Percentiles rank a stretch among this genome's conserved stretches.
These are phyloP conservation scores for Crocuta crocuta DNA, from an alignment of 2,113 vertebrate genomes.

Conservation along the genomic window DNA sequence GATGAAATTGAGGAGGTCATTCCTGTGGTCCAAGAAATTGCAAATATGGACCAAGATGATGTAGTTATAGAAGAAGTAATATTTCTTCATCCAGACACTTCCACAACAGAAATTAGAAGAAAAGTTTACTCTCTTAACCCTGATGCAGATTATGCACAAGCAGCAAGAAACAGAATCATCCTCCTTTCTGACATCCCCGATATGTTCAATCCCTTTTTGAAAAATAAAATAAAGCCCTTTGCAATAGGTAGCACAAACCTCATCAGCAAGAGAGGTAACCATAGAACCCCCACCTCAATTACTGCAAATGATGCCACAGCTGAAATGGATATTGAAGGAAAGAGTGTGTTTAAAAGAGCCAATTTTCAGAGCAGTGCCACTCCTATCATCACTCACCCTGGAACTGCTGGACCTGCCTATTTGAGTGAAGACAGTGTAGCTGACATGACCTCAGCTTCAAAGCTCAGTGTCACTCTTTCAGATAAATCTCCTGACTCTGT, in stretches of 20 bases:
- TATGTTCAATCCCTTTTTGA: background rate
- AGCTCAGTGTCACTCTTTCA: background rate
- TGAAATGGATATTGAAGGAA: background rate
- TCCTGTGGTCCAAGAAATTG: constrained; percentile 7
- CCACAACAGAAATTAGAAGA: background rate
- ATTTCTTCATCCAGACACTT: background rate
- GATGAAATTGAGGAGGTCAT: background rate
- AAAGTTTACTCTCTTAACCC: background rate
- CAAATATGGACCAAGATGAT: background rate
- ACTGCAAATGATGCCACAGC: background rate
- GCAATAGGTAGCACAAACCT: background rate
- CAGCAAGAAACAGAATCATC: background rate
- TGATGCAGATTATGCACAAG: background rate
- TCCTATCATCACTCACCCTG: background rate
- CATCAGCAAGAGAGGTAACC: background rate
- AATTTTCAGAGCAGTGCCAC: background rate
- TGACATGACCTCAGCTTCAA: background rate
- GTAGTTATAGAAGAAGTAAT: background rate
- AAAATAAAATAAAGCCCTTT: background rate
- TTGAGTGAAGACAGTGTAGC: background rate
- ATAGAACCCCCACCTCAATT: background rate
- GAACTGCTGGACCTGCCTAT: background rate
- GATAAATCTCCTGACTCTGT: background rate
- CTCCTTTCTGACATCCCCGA: background rate
- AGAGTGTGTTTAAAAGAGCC: background rate